A percentile compares a stretch with the other conserved stretches of the same genome.
phyloP scores from a whole-genome alignment of 2,888 invertebrate genomes.

The Biston betularia region DNA sequence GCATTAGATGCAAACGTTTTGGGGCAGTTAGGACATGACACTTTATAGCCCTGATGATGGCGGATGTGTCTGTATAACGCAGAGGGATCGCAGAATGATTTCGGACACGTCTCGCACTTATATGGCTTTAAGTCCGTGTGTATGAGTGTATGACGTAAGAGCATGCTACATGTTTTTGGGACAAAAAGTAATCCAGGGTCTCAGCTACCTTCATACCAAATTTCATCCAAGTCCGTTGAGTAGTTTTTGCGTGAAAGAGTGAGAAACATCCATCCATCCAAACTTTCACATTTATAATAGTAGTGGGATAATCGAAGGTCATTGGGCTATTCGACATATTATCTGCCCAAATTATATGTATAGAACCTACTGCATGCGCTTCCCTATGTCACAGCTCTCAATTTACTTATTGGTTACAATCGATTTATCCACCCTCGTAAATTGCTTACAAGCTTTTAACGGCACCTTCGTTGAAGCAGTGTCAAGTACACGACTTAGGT shows the following conservation, averaged over 20 bases:
- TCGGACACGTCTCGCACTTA: conserved; percentile 50
- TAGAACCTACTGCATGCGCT: not conserved
- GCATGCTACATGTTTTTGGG: too few species aligned
- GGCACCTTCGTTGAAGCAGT: conserved; percentile 12
- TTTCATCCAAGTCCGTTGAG: too few species aligned
- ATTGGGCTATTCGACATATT: not conserved
- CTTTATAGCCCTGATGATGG: conserved; percentile 24
- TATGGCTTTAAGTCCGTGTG: conserved; percentile 42
- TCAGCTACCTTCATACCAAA: too few species aligned
- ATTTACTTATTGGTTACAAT: conserved; percentile 29
- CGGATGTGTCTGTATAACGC: conserved; percentile 41
- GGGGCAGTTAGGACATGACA: conserved; percentile 46
- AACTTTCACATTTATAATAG: too few species aligned
- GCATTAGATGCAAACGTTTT: conserved; percentile 37
- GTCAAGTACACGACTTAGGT: not conserved
- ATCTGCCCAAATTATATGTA: not conserved
- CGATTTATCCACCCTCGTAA: conserved; percentile 25
- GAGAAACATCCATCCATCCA: too few species aligned
- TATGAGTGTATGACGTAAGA: conserved; percentile 40
- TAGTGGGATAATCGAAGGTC: too few species aligned
- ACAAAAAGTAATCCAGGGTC: too few species aligned
- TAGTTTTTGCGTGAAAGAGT: too few species aligned
- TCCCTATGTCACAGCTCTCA: conserved; percentile 17
- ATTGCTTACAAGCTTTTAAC: conserved; percentile 25
- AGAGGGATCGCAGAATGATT: conserved; percentile 39